These are phyloP conservation scores for Digitonthophagus gazella DNA, from an alignment of 2,888 invertebrate species.

Conservation along the genomic window DNA sequence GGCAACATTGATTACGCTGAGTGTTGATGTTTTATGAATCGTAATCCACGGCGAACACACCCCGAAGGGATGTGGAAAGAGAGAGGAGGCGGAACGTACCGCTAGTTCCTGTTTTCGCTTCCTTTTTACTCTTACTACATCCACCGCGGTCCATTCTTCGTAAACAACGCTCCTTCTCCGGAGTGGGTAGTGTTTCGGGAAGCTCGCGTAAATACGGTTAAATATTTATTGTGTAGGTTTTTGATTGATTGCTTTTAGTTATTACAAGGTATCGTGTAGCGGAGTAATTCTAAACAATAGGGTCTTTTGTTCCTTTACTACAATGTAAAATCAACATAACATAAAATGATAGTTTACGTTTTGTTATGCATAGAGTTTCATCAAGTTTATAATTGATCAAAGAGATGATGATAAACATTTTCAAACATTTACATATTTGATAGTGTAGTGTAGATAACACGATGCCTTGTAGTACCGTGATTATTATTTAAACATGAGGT, in stretches of 20 bases:
- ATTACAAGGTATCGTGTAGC: neutral
- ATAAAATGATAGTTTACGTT: no score
- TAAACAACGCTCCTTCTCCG: neutral
- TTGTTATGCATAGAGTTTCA: no score
- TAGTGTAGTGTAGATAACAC: no score
- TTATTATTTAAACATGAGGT: no score
- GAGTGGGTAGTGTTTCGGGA: neutral
- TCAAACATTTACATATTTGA: no score
- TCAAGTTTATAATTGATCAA: no score
- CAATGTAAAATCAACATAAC: neutral
- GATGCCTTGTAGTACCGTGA: no score
- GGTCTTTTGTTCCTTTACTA: neutral
- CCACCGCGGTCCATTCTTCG: neutral
- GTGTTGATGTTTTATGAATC: neutral
- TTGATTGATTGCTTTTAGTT: neutral
- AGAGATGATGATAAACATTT: no score
- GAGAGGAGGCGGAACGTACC: neutral
- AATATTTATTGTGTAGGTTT: neutral
- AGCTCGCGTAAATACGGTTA: neutral
- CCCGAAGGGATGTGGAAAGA: neutral
- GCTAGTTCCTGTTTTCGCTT: neutral
- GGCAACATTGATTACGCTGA: neutral
- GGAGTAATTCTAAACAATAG: neutral
- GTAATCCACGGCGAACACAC: neutral
- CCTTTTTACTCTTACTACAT: neutral